phyloP scores from a whole-genome alignment of 2,797 vertebrate genomes.

The Micromesistius poutassou region DNA sequence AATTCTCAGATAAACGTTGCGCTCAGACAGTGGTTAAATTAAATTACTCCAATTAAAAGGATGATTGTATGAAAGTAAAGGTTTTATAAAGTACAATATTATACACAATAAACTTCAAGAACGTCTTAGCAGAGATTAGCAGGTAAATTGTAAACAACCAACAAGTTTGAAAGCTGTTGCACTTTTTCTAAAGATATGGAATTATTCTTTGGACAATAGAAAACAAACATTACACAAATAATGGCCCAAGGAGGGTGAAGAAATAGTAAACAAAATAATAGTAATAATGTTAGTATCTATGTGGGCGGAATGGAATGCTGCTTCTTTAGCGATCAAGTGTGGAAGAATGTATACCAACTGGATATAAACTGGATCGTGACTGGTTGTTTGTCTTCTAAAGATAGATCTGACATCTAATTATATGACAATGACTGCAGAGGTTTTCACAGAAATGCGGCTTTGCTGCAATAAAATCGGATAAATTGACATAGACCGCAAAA shows the following conservation, averaged over 20 bases:
- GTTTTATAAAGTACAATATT: background rate
- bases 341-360: background rate
- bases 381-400: background rate
- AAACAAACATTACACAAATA: background rate
- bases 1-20: too few species aligned
- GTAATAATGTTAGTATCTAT: background rate
- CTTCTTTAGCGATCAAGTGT: background rate
- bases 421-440: background rate
- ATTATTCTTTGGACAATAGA: background rate
- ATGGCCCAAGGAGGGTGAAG: too few species aligned
- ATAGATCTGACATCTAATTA: background rate
- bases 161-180: too few species aligned
- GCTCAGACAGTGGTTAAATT: too few species aligned
- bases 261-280: background rate
- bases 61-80: background rate
- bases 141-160: background rate
- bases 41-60: background rate
- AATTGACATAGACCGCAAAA: background rate
- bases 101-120: background rate
- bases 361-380: background rate
- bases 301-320: background rate
- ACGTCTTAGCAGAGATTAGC: background rate
- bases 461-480: background rate
- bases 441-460: background rate
- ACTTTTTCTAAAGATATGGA: background rate